Conservation (phyloP, 2,797 vertebrate species). For the Acropternis orthonyx region DNA sequence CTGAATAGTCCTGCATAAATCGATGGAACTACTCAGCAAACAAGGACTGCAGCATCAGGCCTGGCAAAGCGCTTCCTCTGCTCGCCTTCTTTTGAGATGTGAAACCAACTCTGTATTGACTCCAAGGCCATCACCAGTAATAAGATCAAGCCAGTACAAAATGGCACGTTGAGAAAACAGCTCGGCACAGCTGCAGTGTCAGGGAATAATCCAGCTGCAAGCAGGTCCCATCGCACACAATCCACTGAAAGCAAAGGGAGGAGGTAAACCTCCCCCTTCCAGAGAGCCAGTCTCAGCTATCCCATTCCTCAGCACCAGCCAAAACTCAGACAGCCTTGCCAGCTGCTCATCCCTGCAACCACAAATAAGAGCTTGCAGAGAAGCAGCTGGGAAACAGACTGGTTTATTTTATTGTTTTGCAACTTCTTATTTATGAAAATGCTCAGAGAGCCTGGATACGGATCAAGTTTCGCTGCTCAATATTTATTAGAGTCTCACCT, state of each 20-base stretch:
- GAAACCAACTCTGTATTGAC: background rate
- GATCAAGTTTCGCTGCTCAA: conserved; percentile 52
- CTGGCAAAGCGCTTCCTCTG: background rate
- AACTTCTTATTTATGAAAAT: conserved; percentile 70
- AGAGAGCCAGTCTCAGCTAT: background rate
- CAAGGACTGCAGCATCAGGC: background rate
- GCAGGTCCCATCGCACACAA: background rate
- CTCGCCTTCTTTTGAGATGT: background rate
- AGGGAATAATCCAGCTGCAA: conserved; percentile 50
- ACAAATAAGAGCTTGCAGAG: background rate
- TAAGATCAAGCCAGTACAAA: conserved; percentile 16
- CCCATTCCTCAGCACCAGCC: background rate
- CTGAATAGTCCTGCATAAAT: background rate
- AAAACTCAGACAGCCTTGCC: background rate
- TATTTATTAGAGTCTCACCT: conserved; percentile 69
- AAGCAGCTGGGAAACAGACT: background rate
- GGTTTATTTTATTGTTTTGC: conserved; percentile 30
- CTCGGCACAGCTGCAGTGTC: background rate
- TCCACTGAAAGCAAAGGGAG: background rate
- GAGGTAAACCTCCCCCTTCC: background rate
- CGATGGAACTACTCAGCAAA: background rate
- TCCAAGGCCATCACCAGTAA: conserved; percentile 16
- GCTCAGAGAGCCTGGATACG: conserved; percentile 13
- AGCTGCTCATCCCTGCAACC: background rate
- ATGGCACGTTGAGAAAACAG: background rate